phyloP scores from a whole-genome alignment of 2,888 invertebrate genomes.

The Campoletis raptor region DNA sequence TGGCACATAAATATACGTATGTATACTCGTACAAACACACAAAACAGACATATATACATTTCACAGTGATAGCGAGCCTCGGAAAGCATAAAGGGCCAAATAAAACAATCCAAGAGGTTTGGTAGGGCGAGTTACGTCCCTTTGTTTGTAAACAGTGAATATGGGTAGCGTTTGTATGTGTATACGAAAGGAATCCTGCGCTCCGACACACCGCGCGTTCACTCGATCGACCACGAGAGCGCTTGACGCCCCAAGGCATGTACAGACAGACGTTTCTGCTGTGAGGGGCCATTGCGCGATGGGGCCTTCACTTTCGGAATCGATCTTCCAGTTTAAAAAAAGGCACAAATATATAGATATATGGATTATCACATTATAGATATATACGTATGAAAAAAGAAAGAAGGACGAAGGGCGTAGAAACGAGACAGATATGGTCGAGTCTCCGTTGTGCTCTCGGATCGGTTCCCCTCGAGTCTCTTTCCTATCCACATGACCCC shows the following conservation, averaged over 20 bases:
- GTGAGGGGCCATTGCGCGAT: slow-evolving; percentile 57
- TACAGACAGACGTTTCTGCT: slow-evolving; percentile 28
- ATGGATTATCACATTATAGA: not conserved
- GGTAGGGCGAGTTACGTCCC: not conserved
- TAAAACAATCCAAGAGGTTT: not conserved
- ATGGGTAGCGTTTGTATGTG: not conserved
- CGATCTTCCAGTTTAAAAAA: slow-evolving; percentile 52
- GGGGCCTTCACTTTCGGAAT: slow-evolving; percentile 62
- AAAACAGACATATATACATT: not conserved
- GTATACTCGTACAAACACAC: too few relatives aligned
- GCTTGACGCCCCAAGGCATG: slow-evolving; percentile 55
- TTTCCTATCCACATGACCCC: slow-evolving; percentile 58
- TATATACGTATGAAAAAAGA: slow-evolving; percentile 12
- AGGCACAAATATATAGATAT: slow-evolving; percentile 19
- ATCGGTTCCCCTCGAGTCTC: slow-evolving; percentile 56
- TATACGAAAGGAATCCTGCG: slow-evolving; percentile 51
- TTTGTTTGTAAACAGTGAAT: not conserved
- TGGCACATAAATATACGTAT: not conserved
- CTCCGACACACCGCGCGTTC: slow-evolving; percentile 57
- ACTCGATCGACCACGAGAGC: slow-evolving; percentile 65
- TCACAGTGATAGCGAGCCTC: not conserved
- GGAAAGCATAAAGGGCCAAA: not conserved
- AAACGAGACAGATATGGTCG: slow-evolving; percentile 49
- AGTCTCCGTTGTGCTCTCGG: slow-evolving; percentile 33
- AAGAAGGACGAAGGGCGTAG: slow-evolving; percentile 35